Base-by-base conservation (phyloP, 2,888 invertebrate genomes). In the Melieria crassipennis region DNA sequence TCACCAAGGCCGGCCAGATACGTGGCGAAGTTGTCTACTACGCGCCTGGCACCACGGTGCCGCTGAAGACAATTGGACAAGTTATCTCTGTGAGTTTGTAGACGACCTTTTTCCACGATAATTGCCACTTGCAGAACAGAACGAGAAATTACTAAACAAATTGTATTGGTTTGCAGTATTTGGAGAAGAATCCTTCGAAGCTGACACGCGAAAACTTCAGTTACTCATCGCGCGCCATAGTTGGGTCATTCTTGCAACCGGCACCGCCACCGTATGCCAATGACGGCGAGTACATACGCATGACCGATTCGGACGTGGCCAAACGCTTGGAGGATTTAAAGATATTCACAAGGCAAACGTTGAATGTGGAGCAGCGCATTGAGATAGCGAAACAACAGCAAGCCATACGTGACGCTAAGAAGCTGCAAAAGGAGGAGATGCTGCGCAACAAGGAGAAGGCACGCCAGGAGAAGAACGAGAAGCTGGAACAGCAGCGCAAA, bases 11-110 rank as follows among this genome's bases (percentile, higher is more conserved):
- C 80, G 96, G 97, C 55, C 92, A 93, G 75, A 92, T 95, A 76
- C 93, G 94, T 78, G 97, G 98, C n/a, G 98, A 98, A 83, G 98
- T 99, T 61, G 91, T 92, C 71, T 99, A 99, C 87, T 91, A 92
- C 75, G 90, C 92, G 9, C 92, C 92, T 0, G 91, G 91, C 75
- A 89, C 89, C 13, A 88, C 87, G 7, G 84, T 89, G 78, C 90
- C 90, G 77, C 88, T 92, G 63, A 90, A 90, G 79, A 90, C 90
- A 71, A 88, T 90, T 87, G 91, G 90, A 48, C 92, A 92, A 78
- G 86, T 92, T 75, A 89, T 90, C 70, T 88, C 90, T 87, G 92
- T 92, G 84, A 86, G 88, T 86, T 80, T 80, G 83, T 84, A 84
- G 82, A 78, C 78, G 76, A 76, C 73, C 77, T 77, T 80, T 72